Evolutionary conservation across 1,140 invertebrate genomes (phyloP), one percentile per base, ranked within the genome.

Genomic region (Hypothenemus hampei): DNA sequence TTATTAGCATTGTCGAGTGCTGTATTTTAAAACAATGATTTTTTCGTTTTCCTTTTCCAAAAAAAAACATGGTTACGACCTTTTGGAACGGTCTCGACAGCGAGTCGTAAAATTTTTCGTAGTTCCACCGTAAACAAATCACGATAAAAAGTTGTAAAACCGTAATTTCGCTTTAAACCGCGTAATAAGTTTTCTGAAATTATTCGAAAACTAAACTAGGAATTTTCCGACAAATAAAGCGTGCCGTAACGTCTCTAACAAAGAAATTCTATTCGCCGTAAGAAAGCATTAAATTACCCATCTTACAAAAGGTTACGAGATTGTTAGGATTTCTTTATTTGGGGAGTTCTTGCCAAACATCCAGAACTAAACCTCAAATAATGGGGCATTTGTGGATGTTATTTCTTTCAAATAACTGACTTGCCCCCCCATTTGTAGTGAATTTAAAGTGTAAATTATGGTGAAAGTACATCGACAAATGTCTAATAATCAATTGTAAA

Each of bases 251-350:
- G 47, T 39, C 10, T n/a, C 22, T 29, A 43, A 52, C 49, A 52
- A 53, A 53, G 40, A 24, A 50, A 53, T 45, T 53, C 41, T 45
- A 43, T 45, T 35, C 29, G 39, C 50, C 22, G 24, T 53, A 53
- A 53, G 50, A 53, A 53, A 53, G 26, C 50, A 44, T 53, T 53
- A 53, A 53, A 53, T 53, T 44, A 53, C 29, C 50, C 50, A 45
- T 53, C 50, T 43, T 53, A 53, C 50, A 53, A 53, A 53, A 53
- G 50, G 40, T 53, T 45, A 21, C 40, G 31, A n/a, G 40, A 44
- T 44, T 53, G 39, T 53, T 26, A 43, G 40, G 41, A 45, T 44
- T 53, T 53, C 40, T 43, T 45, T 53, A 44, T 53, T 53, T 44
- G 50, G 6, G n/a, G 11, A 22, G 20, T 53, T 43, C 50, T 44